Evolutionary conservation across 2,797 vertebrate genomes (phyloP).

Genomic region (Gymnothorax reevesii): DNA sequence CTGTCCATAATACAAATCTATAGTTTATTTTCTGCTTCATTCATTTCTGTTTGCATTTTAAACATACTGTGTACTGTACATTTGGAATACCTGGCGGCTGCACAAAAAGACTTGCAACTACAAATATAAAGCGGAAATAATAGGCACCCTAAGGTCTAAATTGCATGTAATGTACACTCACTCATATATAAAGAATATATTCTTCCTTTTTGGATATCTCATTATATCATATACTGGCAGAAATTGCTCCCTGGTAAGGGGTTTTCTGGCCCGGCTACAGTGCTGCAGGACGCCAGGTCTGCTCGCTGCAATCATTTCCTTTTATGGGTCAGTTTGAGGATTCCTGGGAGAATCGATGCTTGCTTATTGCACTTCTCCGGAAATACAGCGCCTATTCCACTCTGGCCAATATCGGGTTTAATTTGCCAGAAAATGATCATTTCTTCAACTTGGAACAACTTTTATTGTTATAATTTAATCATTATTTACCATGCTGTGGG

Average conservation of each 20-base stretch:
- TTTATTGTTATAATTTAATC: not conserved
- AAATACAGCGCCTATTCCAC: slow-evolving; percentile 45
- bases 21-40: not conserved
- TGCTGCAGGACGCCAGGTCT: slow-evolving; percentile 37
- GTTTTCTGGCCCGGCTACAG: not conserved
- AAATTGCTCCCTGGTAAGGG: not conserved
- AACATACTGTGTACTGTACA: not conserved
- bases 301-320: slow-evolving; percentile 33
- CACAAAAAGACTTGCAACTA: not conserved
- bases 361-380: slow-evolving; percentile 42
- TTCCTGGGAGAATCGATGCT: slow-evolving; percentile 39
- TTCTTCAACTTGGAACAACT: slow-evolving; percentile 12
- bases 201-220: not conserved
- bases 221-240: not conserved
- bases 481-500: not conserved
- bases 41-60: not conserved
- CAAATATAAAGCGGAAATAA: not conserved
- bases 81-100: not conserved
- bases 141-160: not conserved
- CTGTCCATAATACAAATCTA: not conserved
- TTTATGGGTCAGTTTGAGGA: slow-evolving; percentile 45
- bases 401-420: slow-evolving; percentile 49
- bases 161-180: too few species aligned
- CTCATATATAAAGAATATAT: not conserved
- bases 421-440: slow-evolving; percentile 39